These are phyloP conservation scores for Myotis pilosus DNA, from an alignment of 2,797 vertebrate genomes.

Conservation along the genomic window DNA sequence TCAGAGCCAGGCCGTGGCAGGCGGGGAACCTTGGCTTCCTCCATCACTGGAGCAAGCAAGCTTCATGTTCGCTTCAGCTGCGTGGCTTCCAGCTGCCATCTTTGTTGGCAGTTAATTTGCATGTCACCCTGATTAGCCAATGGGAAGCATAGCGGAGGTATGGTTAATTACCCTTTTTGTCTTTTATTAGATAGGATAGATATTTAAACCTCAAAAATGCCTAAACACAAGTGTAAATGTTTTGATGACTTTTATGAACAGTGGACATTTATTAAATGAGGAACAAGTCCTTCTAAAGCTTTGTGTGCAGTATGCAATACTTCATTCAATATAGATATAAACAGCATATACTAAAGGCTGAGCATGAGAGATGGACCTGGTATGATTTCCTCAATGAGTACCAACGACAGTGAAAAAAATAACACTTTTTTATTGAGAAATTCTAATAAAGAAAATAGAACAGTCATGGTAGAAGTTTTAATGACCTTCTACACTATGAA, in stretches of 20 bases:
- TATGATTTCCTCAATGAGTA: neutral
- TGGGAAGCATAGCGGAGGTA: too few relatives aligned
- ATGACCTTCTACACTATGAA: neutral
- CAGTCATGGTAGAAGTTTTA: neutral
- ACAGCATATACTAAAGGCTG: neutral
- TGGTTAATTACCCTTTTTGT: too few relatives aligned
- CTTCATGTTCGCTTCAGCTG: too few relatives aligned
- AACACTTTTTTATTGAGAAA: neutral
- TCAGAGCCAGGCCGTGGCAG: too few relatives aligned
- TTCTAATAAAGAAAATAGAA: neutral
- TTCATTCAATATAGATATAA: constrained; percentile 17
- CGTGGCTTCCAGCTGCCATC: too few relatives aligned
- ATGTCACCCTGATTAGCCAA: too few relatives aligned
- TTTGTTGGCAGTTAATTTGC: too few relatives aligned
- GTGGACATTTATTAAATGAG: neutral
- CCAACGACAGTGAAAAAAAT: neutral
- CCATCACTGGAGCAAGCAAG: too few relatives aligned
- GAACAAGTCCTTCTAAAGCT: neutral
- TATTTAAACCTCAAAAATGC: neutral
- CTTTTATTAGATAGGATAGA: too few relatives aligned
- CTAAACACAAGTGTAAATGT: neutral
- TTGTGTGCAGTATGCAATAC: neutral
- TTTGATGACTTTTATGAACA: neutral
- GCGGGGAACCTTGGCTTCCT: too few relatives aligned
- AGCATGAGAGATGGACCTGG: neutral